Evolutionary conservation across 1,140 invertebrate species (phyloP).

Genomic region (Armadillidium nasatum): DNA sequence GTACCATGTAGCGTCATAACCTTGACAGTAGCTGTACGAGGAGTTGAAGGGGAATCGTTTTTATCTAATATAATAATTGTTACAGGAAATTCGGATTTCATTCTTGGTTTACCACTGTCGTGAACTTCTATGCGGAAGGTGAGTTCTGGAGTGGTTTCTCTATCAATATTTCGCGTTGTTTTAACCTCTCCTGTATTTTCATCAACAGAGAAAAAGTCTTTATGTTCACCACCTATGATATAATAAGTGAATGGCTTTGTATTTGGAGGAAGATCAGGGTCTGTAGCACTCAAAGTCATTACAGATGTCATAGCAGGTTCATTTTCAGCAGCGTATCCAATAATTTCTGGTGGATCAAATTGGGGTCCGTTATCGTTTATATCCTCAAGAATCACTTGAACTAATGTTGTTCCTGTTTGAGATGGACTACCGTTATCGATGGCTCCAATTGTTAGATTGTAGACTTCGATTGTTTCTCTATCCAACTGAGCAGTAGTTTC

Average conservation of each 20-base stretch:
- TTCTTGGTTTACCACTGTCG: slow-evolving; percentile 78
- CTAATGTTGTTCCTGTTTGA: slow-evolving; percentile 77
- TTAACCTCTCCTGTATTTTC: slow-evolving; percentile 71
- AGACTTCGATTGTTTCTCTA: slow-evolving; percentile 69
- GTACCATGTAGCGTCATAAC: slow-evolving; percentile 70
- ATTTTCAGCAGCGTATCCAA: slow-evolving; percentile 79
- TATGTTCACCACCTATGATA: slow-evolving; percentile 70
- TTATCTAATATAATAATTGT: slow-evolving; percentile 76
- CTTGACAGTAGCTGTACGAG: slow-evolving; percentile 73
- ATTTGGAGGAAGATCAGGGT: slow-evolving; percentile 86
- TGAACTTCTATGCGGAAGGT: slow-evolving; percentile 75
- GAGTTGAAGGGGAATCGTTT: slow-evolving; percentile 84
- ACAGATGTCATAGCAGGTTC: slow-evolving; percentile 76
- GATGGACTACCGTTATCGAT: slow-evolving; percentile 82
- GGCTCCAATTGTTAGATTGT: slow-evolving; percentile 78
- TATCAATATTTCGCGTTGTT: slow-evolving; percentile 71
- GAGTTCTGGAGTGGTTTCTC: slow-evolving; percentile 70
- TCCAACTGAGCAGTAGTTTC: slow-evolving; percentile 71
- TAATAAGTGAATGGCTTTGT: slow-evolving; percentile 81
- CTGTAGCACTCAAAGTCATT: slow-evolving; percentile 75
- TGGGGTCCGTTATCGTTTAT: slow-evolving; percentile 89
- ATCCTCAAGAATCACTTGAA: slow-evolving; percentile 72
- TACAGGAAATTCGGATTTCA: slow-evolving; percentile 70
- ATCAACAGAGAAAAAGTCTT: slow-evolving; percentile 69
- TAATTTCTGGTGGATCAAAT: slow-evolving; percentile 64